Evolutionary conservation across 2,113 vertebrate species (phyloP).

Genomic region (Spea bombifrons): DNA sequence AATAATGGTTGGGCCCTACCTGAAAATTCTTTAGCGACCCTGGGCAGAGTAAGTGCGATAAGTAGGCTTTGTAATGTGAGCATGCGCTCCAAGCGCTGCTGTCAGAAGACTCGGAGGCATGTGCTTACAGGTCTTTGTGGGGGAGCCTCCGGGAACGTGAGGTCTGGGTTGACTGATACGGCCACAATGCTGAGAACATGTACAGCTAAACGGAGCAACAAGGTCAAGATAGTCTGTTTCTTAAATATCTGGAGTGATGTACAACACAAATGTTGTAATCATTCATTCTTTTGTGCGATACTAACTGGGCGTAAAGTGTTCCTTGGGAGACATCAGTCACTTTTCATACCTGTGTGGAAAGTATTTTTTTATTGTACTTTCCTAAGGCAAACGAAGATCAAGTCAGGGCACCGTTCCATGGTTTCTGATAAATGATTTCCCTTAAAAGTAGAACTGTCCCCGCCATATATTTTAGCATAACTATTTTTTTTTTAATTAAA

Average conservation of each 20-base stretch:
- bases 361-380: neutral
- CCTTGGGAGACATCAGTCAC: neutral
- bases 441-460: too few species aligned
- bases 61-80: constrained; percentile 29
- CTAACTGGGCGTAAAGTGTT: constrained; percentile 4
- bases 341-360: neutral
- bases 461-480: too few species aligned
- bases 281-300: constrained; percentile 3
- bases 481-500: too few species aligned
- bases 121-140: constrained; percentile 20
- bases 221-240: constrained; percentile 21
- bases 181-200: constrained; percentile 12
- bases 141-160: constrained; percentile 5
- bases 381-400: neutral
- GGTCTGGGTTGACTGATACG: constrained; percentile 18
- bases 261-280: constrained; percentile 1
- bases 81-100: constrained; percentile 17
- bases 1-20: constrained; percentile 21
- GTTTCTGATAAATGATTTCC: neutral
- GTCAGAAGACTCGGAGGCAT: constrained; percentile 15
- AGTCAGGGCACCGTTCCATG: neutral
- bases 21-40: constrained; percentile 21
- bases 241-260: constrained; percentile 4
- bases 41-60: constrained; percentile 34
- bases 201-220: neutral